Evolutionary conservation across 2,888 invertebrate genomes (phyloP), one percentile per base, ranked within the genome.

Genomic region (Zaprionus bogoriensis): DNA sequence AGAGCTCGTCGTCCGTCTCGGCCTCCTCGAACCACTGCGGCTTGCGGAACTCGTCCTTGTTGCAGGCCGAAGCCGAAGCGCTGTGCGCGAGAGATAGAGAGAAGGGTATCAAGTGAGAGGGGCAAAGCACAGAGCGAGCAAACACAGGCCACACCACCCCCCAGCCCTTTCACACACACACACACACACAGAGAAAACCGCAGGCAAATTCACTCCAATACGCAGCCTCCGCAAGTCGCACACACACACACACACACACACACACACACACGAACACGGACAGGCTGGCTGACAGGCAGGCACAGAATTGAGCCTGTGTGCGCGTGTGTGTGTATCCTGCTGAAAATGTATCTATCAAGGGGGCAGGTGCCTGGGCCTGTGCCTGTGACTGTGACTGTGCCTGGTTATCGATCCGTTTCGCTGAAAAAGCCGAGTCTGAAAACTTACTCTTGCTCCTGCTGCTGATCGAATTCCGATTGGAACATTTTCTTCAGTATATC

Each of bases 11-110:
- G 46, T 91, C 91, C 4, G 90, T 90, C 74, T 91, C 91, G 22
- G 88, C 87, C 57, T 91, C 91, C 47, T 91, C 91, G 54, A 90
- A 90, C 91, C 91, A 91, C 54, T 90, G 89, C 4, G 91, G 91
- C 62, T 91, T 91, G 22, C 90, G 88, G 63, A 91, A 91, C 66
- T 90, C 90, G 68, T 91, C 89, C 73, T 89, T 90, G 41, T 83
- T 78, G 28, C 74, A 77, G 20, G 76, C 66, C 27, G 84, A 73
- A 17, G 77, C 64, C 17, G 87, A 83, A 12, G 69, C 60, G 22
- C 74, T 79, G 58, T 20, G 25, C 44, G n/a, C n/a, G n/a, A n/a
- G n/a, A n/a, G n/a, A n/a, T n/a, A n/a, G n/a, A n/a, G n/a, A n/a
- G n/a, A n/a, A n/a, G n/a, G n/a, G n/a, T n/a, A n/a, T n/a, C n/a